Base-by-base conservation (phyloP, 2,888 invertebrate genomes). In the Clivina fossor region DNA sequence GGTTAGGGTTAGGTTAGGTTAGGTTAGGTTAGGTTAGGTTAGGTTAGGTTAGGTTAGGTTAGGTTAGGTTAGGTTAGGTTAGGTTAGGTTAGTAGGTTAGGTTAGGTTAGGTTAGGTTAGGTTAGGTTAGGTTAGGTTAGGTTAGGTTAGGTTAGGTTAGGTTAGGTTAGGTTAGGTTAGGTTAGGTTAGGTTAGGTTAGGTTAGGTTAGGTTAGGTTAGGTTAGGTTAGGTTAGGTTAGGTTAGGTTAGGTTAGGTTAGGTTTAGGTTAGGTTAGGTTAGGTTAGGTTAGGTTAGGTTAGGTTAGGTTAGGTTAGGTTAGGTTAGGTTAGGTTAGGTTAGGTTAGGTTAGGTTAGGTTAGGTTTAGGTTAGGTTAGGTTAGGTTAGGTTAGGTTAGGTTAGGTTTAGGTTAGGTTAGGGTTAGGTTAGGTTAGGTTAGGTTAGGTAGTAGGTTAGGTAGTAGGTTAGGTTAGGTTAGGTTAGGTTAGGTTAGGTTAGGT, bases 401-500 rank as follows among this genome's bases (percentile, higher is more conserved):
- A n/a, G n/a, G n/a, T n/a, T n/a, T n/a, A n/a, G n/a, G n/a, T n/a
- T n/a, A n/a, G n/a, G n/a, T n/a, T n/a, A n/a, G n/a, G n/a, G n/a
- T n/a, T n/a, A n/a, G n/a, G n/a, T n/a, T n/a, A n/a, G n/a, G 53
- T 57, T 54, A 54, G 63, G 62, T 61, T 63, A 59, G 63, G 62
- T 63, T 62, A 60, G 63, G 59, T 62, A n/a, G n/a, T 58, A 56
- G 63, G 62, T 64, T 60, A 60, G n/a, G n/a, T n/a, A n/a, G n/a
- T n/a, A n/a, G n/a, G n/a, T n/a, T n/a, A n/a, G n/a, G n/a, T n/a
- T n/a, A n/a, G n/a, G n/a, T n/a, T n/a, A n/a, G n/a, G 64, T 63
- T 63, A 62, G 61, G 64, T 58, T 49, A 58, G 48, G 47, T 58
- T 57, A 58, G 57, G 56, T 58, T 51, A 53, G 57, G 59, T 59